Base-by-base conservation (phyloP, 1,140 invertebrate genomes). In the Oncopodura yosiiana region DNA sequence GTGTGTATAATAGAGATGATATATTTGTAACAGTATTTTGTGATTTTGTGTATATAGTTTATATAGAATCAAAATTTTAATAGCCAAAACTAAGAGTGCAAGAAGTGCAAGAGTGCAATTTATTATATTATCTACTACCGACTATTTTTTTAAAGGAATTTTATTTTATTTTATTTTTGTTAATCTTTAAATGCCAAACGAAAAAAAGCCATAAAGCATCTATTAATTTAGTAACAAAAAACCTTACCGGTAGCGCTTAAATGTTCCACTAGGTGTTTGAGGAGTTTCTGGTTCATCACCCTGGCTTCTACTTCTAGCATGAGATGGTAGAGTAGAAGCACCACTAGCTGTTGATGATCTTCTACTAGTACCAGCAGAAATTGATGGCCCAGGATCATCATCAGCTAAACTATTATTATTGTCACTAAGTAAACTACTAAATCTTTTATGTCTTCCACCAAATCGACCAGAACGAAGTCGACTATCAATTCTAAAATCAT, bases 401-500 rank as follows among this genome's bases (percentile, higher is more conserved):
- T 62, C 60, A 3, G 55, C 60, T 21, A 58, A 41, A 41, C 60
- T 62, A 14, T 51, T 51, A 29, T 32, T 51, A n/a, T 34, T 23
- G 37, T 62, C 57, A 29, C 43, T 53, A 14, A 62, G 30, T 21
- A 62, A 29, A 41, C 56, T 53, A 19, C 39, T 55, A 49, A 55
- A 62, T 30, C 56, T 45, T 53, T 64, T 64, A 3, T 44, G 48
- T 18, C 55, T 36, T 32, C 38, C 50, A n/a, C n/a, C n/a, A 41
- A 64, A 64, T n/a, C 62, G 19, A n/a, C 62, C 62, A 9, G 58
- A 52, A 12, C 62, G 30, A 1, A 64, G 44, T 32, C 60, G 27
- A 39, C 58, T 61, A 23, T 64, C 62, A 44, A 58, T 57, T 36
- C 62, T 48, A 41, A 64, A 64, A 9, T 55, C 43, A 49, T 64